Percentiles rank a stretch among this genome's conserved stretches.
Conservation (phyloP, 2,888 invertebrate genomes). For the Ametastegia equiseti region DNA sequence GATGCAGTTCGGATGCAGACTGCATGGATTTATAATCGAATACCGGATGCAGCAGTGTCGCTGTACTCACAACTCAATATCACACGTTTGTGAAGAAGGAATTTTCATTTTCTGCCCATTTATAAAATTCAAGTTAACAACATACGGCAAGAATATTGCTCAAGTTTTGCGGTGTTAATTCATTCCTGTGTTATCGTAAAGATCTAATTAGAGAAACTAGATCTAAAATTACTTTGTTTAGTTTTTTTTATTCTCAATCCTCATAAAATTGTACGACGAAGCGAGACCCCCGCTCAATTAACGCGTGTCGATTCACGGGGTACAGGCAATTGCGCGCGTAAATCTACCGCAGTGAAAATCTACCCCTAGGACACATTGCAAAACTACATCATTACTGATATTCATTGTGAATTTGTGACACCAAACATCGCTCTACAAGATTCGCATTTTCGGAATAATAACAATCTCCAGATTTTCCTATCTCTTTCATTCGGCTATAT, state of each 20-base stretch:
- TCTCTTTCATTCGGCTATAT: not conserved
- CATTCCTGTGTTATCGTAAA: not conserved
- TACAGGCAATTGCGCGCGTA: slow-evolving; percentile 37
- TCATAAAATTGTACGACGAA: not conserved
- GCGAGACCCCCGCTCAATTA: not conserved
- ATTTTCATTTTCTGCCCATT: not conserved
- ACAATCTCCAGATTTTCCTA: not conserved
- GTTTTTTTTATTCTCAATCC: not conserved
- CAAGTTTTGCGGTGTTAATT: not conserved
- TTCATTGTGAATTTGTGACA: not conserved
- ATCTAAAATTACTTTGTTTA: not conserved
- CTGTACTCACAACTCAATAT: not conserved
- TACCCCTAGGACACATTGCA: not conserved
- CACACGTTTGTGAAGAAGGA: not conserved
- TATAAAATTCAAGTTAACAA: not conserved
- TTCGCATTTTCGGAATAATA: not conserved
- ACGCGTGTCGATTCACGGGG: slow-evolving; percentile 23
- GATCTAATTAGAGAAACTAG: not conserved
- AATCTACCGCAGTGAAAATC: not conserved
- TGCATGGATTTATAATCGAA: not conserved
- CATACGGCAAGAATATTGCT: not conserved
- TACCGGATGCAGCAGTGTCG: not conserved
- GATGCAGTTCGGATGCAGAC: not conserved
- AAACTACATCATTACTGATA: not conserved
- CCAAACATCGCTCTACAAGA: not conserved